Conservation (phyloP, 2,113 vertebrate species). For the Oncorhynchus tshawytscha region DNA sequence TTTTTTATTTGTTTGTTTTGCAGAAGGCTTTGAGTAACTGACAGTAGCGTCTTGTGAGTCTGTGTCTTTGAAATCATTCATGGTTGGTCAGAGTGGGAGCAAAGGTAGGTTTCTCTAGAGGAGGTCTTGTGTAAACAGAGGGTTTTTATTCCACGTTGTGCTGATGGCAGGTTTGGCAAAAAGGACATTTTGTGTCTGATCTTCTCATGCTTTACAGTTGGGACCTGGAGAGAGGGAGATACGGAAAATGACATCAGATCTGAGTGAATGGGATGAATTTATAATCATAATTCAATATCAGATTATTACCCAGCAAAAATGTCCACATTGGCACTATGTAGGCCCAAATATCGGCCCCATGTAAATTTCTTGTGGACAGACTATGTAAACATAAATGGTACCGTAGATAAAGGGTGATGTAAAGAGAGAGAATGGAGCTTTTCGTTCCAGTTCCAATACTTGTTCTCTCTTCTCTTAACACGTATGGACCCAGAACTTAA, state of each 20-base stretch:
- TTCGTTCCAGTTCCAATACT: too few relatives aligned
- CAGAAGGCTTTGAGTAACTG: constrained; percentile 70
- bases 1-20: constrained; percentile 45
- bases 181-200: constrained; percentile 75
- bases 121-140: constrained; percentile 90
- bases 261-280: too few relatives aligned
- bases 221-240: constrained; percentile 55
- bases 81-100: constrained; percentile 65
- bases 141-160: constrained; percentile 86
- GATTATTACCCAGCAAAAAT: too few relatives aligned
- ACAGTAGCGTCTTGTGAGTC: constrained; percentile 73
- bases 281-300: too few relatives aligned
- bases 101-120: constrained; percentile 77
- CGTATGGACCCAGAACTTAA: too few relatives aligned
- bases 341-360: too few relatives aligned
- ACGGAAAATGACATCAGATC: constrained; percentile 4
- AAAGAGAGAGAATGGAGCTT: too few relatives aligned
- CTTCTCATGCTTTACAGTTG: constrained; percentile 57
- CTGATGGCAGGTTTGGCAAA: constrained; percentile 98
- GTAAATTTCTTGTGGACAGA: too few relatives aligned
- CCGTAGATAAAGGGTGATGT: too few relatives aligned
- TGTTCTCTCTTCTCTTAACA: too few relatives aligned
- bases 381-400: too few relatives aligned
- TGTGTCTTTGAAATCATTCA: constrained; percentile 70
- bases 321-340: too few relatives aligned